Evolutionary conservation across 92 coral and sea anemone genomes (phyloP), one percentile per base, ranked within the genome.

Genomic region (Ricordea florida): DNA sequence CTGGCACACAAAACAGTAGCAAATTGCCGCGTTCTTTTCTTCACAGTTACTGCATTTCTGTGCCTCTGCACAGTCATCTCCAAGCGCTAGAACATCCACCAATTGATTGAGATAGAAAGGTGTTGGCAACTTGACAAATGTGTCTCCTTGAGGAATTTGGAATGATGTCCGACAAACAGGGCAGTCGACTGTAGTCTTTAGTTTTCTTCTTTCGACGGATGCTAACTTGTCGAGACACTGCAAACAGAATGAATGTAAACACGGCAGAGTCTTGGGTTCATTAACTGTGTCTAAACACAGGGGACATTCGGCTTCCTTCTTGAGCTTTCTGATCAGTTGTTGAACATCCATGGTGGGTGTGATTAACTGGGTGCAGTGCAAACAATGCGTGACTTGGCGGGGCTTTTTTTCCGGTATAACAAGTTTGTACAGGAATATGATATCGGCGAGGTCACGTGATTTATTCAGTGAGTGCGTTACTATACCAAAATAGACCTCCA

Each of bases 21-120:
- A 38, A 41, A 51, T 38, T 24, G 70, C 70, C 3, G 70, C 10
- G 35, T 36, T 41, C 32, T 62, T 40, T 40, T 62, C 70, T 3
- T 62, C 70, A 24, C 70, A 62, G 41, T 51, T 62, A 34, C 36
- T 41, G 52, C 70, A 62, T 43, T 17, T 62, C n/a, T 62, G 70
- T 22, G 49, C 50, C 24, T 62, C 52, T 40, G 70, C 16, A 51
- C 23, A 36, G 53, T 35, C 70, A 36, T 62, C 53, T 62, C 24
- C 36, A 31, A 40, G 70, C n/a, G 70, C 53, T 8, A 62, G 36
- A 20, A 62, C 21, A 62, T 62, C 70, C 20, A 62, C 50, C 50
- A 62, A 29, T 23, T 35, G 70, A 29, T 62, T 62, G 70, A 62
- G 70, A 62, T 41, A 42, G n/a, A 62, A 62, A 24, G 70, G 41